Conservation (phyloP, 2,113 vertebrate genomes). For the Spheniscus mendiculus region DNA sequence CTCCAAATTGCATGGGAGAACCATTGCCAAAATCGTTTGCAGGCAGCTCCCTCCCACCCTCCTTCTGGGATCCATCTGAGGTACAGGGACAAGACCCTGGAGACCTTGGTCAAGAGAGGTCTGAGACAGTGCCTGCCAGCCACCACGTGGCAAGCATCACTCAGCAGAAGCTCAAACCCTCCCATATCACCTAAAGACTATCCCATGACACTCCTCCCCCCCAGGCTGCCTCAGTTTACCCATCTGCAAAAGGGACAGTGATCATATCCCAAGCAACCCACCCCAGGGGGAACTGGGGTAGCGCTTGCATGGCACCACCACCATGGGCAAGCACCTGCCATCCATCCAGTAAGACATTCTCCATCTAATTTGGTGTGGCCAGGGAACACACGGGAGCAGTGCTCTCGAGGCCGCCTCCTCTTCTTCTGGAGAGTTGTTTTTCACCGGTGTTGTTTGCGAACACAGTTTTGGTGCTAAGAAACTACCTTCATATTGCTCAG, state of each 20-base stretch:
- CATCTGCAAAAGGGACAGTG: not conserved
- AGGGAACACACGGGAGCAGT: not conserved
- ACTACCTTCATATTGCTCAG: slow-evolving; percentile 74
- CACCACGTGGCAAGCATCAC: not conserved
- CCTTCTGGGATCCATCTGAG: slow-evolving; percentile 17
- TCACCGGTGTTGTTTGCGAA: slow-evolving; percentile 68
- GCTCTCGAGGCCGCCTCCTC: not conserved
- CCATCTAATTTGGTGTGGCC: not conserved
- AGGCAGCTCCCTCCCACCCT: slow-evolving; percentile 30
- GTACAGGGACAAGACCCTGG: not conserved
- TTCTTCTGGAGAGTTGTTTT: slow-evolving; percentile 52
- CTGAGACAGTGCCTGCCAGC: not conserved
- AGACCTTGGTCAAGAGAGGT: not conserved
- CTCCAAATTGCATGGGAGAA: slow-evolving; percentile 27
- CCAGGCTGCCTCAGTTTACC: slow-evolving; percentile 1
- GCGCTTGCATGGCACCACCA: rapidly evolving
- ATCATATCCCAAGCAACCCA: not conserved
- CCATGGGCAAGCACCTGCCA: not conserved
- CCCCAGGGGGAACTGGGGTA: rapidly evolving
- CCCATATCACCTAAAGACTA: not conserved
- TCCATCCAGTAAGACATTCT: rapidly evolving
- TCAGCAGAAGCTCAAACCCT: not conserved
- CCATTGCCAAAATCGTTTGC: slow-evolving; percentile 52
- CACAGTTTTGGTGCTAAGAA: slow-evolving; percentile 82
- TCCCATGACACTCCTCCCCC: not conserved